Evolutionary conservation across 2,888 invertebrate species (phyloP), one percentile per base, ranked within the genome.

Genomic region (Chalcis sispes): DNA sequence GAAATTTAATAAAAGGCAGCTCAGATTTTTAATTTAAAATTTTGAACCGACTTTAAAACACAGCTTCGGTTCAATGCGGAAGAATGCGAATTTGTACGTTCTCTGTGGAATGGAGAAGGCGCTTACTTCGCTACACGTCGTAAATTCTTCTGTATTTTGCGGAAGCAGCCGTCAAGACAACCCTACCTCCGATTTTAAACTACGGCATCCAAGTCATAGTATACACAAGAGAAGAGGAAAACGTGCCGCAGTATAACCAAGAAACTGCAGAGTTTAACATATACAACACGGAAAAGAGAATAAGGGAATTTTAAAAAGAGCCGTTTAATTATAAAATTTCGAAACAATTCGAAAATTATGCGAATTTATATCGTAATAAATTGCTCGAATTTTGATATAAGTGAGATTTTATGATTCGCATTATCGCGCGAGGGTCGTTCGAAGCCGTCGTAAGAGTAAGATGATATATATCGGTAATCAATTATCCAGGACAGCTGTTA

Each of bases 71-170:
- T 69, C 42, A 46, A 48, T 25, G 40, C 59, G n/a, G 15, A 66
- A 66, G 71, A 70, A 75, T 71, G 70, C 36, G 74, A 75, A 75
- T 69, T 75, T 18, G 56, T 69, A 46, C 59, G 58, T 65, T 70
- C 50, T 69, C 40, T 10, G 32, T 42, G 15, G 50, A 1, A 36
- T 3, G 15, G 20, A 66, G 58, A 56, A 62, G 66, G 67, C 65
- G n/a, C 29, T 23, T 32, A 48, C 56, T 23, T 5, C 36, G 46
- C 23, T 15, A 29, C 48, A 64, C 13, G 20, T 46, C 74, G 58
- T 69, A 69, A 69, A 75, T 75, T 75, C 64, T 75, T 69, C 64
- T 62, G 13, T 46, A 36, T 72, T 46, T 62, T 58, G 27, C 20
- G 13, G 65, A 40, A 18, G 27, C 40, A n/a, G 15, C 36, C 46